Conservation (phyloP, 2,888 invertebrate genomes). For the Maniola hyperantus region DNA sequence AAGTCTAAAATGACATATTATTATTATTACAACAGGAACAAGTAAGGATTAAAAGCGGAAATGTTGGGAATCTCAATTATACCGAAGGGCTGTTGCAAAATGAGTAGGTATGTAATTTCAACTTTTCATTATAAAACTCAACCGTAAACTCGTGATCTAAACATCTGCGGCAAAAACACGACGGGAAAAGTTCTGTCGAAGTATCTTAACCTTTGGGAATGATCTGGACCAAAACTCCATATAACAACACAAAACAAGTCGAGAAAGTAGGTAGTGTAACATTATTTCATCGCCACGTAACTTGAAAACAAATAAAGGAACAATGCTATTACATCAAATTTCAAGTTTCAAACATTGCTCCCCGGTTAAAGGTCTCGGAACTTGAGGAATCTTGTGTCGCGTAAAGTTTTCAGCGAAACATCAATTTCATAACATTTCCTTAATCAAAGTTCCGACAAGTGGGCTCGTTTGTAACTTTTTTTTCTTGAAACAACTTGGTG, state of each 20-base stretch:
- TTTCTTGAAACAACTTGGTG: not conserved
- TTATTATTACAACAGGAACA: not conserved
- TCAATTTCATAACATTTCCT: conserved; percentile 5
- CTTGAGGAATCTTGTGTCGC: conserved; percentile 4
- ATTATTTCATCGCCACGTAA: conserved; percentile 26
- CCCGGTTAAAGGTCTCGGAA: not conserved
- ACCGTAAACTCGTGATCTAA: not conserved
- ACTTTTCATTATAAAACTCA: not conserved
- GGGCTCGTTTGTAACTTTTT: not conserved
- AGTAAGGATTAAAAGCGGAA: not conserved
- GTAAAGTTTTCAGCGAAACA: conserved; percentile 16
- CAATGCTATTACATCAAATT: conserved; percentile 33
- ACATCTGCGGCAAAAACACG: not conserved
- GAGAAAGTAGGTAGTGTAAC: conserved; percentile 5
- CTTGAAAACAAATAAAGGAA: conserved; percentile 18
- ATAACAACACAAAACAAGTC: not conserved
- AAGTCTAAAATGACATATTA: no score
- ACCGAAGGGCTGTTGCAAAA: not conserved
- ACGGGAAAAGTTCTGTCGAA: not conserved
- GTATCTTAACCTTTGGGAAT: not conserved
- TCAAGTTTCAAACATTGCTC: conserved; percentile 20
- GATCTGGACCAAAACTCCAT: conserved; percentile 1
- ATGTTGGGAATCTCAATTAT: not conserved
- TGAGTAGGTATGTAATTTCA: not conserved
- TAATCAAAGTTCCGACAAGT: conserved; percentile 1